Base-by-base conservation (phyloP, 2,113 vertebrate species). In the Turnix velox region DNA sequence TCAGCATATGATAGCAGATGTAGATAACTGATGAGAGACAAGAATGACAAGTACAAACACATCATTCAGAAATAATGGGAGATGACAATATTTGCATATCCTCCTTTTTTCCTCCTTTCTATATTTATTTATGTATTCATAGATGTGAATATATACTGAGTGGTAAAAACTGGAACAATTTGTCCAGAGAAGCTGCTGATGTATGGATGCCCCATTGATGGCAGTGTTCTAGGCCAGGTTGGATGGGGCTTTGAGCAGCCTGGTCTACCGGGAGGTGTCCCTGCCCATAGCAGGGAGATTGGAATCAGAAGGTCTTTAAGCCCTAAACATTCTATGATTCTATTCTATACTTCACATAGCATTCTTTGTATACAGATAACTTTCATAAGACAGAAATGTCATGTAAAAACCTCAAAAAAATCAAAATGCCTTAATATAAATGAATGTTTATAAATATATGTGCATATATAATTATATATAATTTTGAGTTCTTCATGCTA, bases 41-140 rank as follows among this genome's bases (percentile, higher is more conserved):
- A 92, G 88, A 78, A 92, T 92, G 90, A 83, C 76, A 94, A 93
- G 86, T 93, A 65, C 86, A 95, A 96, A 95, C 90, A 94, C 65
- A 93, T 95, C 90, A 92, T 92, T 95, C 95, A 96, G 73, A 94
- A 84, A 52, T 90, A 92, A 65, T 42, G 54, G 65, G 80, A 90
- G 62, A 55, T 84, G 86, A 90, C 67, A 94, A 77, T 25, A 59
- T 49, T 94, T 94, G 55, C 61, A 42, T 71, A 71, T 65, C 33
- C 7, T 73, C 27, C 27, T 87, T 74, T 92, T 33, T 51, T 46
- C 6, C 8, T 9, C 9, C 7, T 48, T 81, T 75, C 75, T 48
- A 1, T 52, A 28, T 63, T 58, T 88, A 74, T 93, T 82, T 78
- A 63, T 43, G 35, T 74, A 51, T 87, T 80, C 28, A 68, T 17